Percentiles rank a stretch among this genome's conserved stretches.
phyloP scores from a whole-genome alignment of 2,888 invertebrate species.

The Acleris holmiana region DNA sequence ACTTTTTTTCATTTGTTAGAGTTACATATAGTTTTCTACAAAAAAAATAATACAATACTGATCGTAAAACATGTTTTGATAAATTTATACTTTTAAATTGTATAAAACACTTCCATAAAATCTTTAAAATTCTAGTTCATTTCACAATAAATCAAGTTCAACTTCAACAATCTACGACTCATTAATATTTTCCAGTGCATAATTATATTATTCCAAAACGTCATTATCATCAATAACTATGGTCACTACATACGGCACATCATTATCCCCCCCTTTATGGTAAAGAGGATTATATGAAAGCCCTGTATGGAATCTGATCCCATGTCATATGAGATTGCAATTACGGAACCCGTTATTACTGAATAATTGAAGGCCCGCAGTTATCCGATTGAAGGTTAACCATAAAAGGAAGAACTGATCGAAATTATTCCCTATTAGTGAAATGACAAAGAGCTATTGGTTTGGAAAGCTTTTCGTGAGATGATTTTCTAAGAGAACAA shows the following conservation, averaged over 20 bases:
- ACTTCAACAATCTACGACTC: too few relatives aligned
- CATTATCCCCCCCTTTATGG: slow-evolving; percentile 48
- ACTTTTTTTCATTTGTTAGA: too few relatives aligned
- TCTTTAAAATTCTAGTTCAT: too few relatives aligned
- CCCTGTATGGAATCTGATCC: slow-evolving; percentile 45
- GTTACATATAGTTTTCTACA: too few relatives aligned
- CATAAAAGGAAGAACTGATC: slow-evolving; percentile 40
- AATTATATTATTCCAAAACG: neutral
- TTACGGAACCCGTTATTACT: slow-evolving; percentile 49
- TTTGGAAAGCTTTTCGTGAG: slow-evolving; percentile 8
- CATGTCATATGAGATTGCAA: slow-evolving; percentile 43
- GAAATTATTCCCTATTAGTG: slow-evolving; percentile 35
- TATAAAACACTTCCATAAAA: too few relatives aligned
- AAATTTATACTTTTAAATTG: too few relatives aligned
- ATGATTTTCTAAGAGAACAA: too few relatives aligned
- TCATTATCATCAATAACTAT: slow-evolving; percentile 16
- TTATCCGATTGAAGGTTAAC: slow-evolving; percentile 43
- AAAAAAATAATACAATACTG: too few relatives aligned
- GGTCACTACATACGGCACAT: slow-evolving; percentile 37
- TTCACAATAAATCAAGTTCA: too few relatives aligned
- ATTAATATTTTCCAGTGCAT: neutral
- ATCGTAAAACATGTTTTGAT: too few relatives aligned
- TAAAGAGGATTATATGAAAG: slow-evolving; percentile 58
- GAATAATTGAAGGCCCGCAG: slow-evolving; percentile 44
- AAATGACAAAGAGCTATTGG: slow-evolving; percentile 11